Percentiles rank a stretch among this genome's conserved stretches.
Conservation (phyloP, 2,888 invertebrate species). For the Sympetrum striolatum region DNA sequence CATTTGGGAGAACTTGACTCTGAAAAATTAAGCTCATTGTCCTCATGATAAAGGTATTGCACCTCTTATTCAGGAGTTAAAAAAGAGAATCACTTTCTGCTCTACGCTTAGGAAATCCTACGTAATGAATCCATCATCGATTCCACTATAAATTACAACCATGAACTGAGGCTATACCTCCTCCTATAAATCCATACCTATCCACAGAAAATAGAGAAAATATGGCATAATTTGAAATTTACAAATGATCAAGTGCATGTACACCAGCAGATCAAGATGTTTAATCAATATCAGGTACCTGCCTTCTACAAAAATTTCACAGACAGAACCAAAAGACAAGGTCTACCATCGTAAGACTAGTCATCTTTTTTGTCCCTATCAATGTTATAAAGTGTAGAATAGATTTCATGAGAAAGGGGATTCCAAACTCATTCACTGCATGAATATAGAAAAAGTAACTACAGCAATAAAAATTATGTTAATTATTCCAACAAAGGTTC, state of each 20-base stretch:
- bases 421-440: neutral
- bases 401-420: neutral
- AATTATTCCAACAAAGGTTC: neutral
- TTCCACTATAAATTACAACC: neutral
- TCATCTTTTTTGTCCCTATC: neutral
- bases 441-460: neutral
- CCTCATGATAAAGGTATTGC: neutral
- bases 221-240: conserved; percentile 8
- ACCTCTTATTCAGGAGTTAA: neutral
- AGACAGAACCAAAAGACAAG: conserved; percentile 1
- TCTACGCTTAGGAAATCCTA: neutral
- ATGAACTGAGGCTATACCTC: neutral
- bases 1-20: neutral
- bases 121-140: neutral
- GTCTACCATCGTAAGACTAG: conserved; percentile 25
- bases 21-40: conserved; percentile 29
- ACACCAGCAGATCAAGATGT: conserved; percentile 3
- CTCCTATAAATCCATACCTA: neutral
- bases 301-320: conserved; percentile 18
- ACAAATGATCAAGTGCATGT: conserved; percentile 27
- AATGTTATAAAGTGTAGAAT: neutral
- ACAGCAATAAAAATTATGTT: neutral
- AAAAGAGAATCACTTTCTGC: neutral
- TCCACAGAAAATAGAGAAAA: conserved; percentile 3
- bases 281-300: conserved; percentile 38